These are phyloP conservation scores for Sarcophaga variegata DNA, from an alignment of 2,888 invertebrate species.

Conservation along the genomic window DNA sequence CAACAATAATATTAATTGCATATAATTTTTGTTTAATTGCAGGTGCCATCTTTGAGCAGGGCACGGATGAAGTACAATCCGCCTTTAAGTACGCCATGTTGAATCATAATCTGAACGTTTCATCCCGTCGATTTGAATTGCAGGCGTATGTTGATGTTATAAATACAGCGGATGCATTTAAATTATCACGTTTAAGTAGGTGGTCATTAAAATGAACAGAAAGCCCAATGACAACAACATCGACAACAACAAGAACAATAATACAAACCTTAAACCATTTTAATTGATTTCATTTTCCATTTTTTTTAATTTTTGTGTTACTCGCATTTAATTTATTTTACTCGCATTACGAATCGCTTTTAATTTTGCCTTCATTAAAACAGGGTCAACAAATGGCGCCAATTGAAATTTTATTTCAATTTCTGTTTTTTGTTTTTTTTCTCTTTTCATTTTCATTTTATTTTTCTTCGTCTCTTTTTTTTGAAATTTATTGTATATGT, in stretches of 20 bases:
- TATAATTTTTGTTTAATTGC: constrained; percentile 76
- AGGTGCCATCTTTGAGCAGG: constrained; percentile 96
- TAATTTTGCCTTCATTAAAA: constrained; percentile 38
- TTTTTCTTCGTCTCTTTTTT: not conserved
- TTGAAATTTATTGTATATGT: constrained; percentile 13
- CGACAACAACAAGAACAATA: not conserved
- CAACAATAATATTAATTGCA: constrained; percentile 22
- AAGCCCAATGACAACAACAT: not conserved
- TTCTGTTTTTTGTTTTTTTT: constrained; percentile 13
- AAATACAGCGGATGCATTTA: constrained; percentile 96
- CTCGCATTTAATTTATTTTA: constrained; percentile 10
- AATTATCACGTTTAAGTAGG: constrained; percentile 95
- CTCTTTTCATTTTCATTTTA: constrained; percentile 9
- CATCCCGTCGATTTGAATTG: constrained; percentile 90
- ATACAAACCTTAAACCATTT: constrained; percentile 21
- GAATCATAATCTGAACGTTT: constrained; percentile 92
- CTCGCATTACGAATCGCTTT: constrained; percentile 16
- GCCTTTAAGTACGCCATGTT: constrained; percentile 96
- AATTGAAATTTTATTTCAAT: constrained; percentile 34
- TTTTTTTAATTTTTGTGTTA: not conserved
- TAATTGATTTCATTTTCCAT: constrained; percentile 38
- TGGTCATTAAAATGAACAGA: constrained; percentile 52
- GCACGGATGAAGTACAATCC: constrained; percentile 94
- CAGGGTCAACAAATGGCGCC: constrained; percentile 74
- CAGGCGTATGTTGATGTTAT: constrained; percentile 95